Conservation (phyloP, 2,797 vertebrate genomes). For the Caiman crocodilus region DNA sequence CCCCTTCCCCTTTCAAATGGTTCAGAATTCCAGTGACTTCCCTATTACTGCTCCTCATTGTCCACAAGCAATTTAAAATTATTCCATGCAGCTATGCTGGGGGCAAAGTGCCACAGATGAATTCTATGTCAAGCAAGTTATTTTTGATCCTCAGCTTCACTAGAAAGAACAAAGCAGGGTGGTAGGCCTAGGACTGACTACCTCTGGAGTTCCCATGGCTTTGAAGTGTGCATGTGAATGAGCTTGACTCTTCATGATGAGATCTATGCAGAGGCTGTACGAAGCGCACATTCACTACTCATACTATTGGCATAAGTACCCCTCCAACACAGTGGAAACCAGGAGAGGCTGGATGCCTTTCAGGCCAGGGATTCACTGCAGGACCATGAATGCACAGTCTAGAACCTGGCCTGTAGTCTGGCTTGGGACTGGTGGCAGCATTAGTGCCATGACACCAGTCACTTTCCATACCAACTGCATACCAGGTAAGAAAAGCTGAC, state of each 20-base stretch:
- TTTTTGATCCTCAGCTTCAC: background rate
- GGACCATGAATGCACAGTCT: background rate
- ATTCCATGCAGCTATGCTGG: background rate
- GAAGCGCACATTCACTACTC: background rate
- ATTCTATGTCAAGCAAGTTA: background rate
- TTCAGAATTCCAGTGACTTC: background rate
- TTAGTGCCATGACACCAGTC: background rate
- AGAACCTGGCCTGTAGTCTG: background rate
- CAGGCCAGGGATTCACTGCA: background rate
- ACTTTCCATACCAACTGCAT: background rate
- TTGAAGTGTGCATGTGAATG: too few relatives aligned
- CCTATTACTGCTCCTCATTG: background rate
- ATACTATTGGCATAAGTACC: background rate
- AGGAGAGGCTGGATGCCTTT: background rate
- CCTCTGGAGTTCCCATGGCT: too few relatives aligned
- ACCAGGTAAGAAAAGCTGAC: background rate
- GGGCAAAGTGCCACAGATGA: background rate
- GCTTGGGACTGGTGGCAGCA: background rate
- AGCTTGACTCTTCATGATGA: background rate
- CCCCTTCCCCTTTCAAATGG: background rate
- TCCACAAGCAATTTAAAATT: conserved; percentile 8
- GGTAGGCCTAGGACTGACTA: background rate
- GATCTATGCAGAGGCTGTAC: background rate
- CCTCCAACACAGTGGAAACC: background rate
- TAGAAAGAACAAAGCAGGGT: background rate